Base-by-base conservation (phyloP, 92 coral and sea anemone species). In the Plumapathes pennacea region DNA sequence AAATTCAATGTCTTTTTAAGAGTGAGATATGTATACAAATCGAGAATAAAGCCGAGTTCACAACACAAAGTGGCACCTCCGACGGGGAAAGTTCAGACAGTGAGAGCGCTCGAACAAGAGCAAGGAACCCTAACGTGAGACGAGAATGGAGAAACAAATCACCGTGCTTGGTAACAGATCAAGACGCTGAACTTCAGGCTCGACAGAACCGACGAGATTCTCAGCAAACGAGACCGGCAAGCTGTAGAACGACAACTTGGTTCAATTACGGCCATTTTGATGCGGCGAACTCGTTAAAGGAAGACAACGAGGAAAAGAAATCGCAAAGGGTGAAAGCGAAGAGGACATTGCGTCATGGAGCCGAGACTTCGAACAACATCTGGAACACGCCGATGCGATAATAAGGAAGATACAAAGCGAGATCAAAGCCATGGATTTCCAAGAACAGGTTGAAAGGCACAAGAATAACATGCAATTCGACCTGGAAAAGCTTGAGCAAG, bases 381-480 rank as follows among this genome's bases (percentile, higher is more conserved):
- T 64, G 12, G 62, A 54, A 13, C 12, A 4, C 23, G 62, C 46
- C 0, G 61, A 64, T 25, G 59, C 49, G 22, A 22, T 9, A 14
- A 36, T 45, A 20, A 17, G 27, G 25, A 25, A 3, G 28, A 11
- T 63, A 20, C 32, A 4, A 11, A 57, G 31, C 21, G 41, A 27
- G 49, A 29, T 64, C 14, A 64, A 64, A 34, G 62, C 23, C 33
- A 31, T n/a, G n/a, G n/a, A n/a, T n/a, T n/a, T n/a, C n/a, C 21
- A 41, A 24, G 57, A 54, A 45, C 62, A 46, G 52, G 17, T 28
- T 8, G 57, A 60, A 52, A 72, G 52, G 15, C 89, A 83, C 29
- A 54, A 64, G 42, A 50, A 42, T 32, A 60, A 71, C 26, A 44
- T 83, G 69, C 47, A 60, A 54, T 76, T 83, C 41, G 83, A 75